These are phyloP conservation scores for Lasiurus borealis DNA, from an alignment of 2,113 vertebrate genomes.

Conservation along the genomic window DNA sequence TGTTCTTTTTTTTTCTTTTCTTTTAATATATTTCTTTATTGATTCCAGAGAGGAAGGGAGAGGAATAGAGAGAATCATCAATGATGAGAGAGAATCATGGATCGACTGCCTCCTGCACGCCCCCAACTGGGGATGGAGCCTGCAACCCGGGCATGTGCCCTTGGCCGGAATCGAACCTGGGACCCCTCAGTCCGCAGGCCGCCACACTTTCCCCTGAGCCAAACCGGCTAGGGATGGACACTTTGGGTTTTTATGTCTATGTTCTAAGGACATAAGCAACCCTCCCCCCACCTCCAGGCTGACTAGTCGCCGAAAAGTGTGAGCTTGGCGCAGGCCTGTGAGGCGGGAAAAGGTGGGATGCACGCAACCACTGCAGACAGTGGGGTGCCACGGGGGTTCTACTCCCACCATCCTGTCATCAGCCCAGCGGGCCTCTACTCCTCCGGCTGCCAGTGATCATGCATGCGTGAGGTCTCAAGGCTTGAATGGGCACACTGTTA, in stretches of 20 bases:
- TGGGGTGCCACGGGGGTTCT: not conserved
- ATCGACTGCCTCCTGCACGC: too few species aligned
- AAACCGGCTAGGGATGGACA: too few species aligned
- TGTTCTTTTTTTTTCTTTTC: not conserved
- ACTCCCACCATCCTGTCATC: not conserved
- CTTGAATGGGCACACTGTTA: not conserved
- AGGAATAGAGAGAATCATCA: too few species aligned
- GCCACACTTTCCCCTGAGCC: too few species aligned
- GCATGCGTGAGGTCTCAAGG: not conserved
- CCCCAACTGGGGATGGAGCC: too few species aligned
- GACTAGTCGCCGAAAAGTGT: not conserved
- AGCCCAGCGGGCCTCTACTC: not conserved
- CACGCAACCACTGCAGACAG: too few species aligned
- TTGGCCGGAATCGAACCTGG: too few species aligned
- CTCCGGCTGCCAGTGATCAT: not conserved
- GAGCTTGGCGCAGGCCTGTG: not conserved
- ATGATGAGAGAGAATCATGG: too few species aligned
- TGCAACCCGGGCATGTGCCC: too few species aligned
- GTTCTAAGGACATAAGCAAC: conserved; percentile 37
- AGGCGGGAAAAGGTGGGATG: not conserved
- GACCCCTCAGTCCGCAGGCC: too few species aligned
- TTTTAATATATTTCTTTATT: too few species aligned
- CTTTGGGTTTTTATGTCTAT: not conserved
- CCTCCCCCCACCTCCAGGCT: not conserved
- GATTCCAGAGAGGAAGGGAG: too few species aligned